These are phyloP conservation scores for Vireo altiloquus DNA, from an alignment of 2,113 vertebrate species.

Conservation along the genomic window DNA sequence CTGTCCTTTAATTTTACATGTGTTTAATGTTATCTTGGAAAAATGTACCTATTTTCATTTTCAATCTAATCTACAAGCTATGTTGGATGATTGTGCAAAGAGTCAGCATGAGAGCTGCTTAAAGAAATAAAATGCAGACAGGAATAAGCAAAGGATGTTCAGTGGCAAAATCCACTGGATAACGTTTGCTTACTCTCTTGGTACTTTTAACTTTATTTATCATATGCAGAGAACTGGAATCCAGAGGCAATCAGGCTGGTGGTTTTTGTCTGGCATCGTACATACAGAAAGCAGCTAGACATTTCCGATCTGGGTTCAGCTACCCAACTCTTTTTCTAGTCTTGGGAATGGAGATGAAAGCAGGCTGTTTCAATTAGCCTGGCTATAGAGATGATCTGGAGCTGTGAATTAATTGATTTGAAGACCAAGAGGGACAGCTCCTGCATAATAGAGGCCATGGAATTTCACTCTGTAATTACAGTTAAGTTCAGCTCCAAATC, in stretches of 20 bases:
- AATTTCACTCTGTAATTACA: constrained; percentile 49
- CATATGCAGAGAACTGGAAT: not conserved
- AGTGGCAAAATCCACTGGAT: not conserved
- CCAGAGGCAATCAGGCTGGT: not conserved
- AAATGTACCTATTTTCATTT: constrained; percentile 37
- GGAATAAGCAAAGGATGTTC: not conserved
- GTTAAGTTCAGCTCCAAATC: constrained; percentile 21
- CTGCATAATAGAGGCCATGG: constrained; percentile 33
- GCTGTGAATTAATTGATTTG: constrained; percentile 47
- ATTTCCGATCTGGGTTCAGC: not conserved
- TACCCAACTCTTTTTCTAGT: not conserved
- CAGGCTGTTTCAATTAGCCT: constrained; percentile 35
- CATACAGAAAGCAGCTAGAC: not conserved
- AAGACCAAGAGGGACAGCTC: constrained; percentile 42
- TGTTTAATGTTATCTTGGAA: constrained; percentile 36
- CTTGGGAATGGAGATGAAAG: constrained; percentile 22
- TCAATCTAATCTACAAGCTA: not conserved
- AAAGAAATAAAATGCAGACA: constrained; percentile 10
- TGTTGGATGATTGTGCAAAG: not conserved
- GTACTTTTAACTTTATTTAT: constrained; percentile 21
- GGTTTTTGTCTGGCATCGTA: not conserved
- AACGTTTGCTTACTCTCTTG: not conserved
- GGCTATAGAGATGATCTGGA: constrained; percentile 27
- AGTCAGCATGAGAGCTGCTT: not conserved
- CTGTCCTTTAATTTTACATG: constrained; percentile 44